Evolutionary conservation across 2,113 vertebrate genomes (phyloP).

Genomic region (Azemiops feae): DNA sequence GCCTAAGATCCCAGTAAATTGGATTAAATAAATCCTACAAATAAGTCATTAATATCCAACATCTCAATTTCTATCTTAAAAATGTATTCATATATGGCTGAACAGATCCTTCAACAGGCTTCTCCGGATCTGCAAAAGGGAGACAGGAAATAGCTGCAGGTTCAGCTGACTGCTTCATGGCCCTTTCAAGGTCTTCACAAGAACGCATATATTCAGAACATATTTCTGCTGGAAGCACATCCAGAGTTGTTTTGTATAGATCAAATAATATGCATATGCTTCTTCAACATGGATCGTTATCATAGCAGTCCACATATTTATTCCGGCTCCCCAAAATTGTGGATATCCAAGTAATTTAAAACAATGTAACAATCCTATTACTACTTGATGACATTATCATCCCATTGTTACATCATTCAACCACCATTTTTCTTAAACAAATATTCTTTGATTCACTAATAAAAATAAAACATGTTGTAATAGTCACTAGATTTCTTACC

Average conservation of each 20-base stretch:
- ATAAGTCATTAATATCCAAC: not conserved
- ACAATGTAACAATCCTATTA: not conserved
- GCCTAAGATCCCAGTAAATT: not conserved
- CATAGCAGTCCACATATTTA: not conserved
- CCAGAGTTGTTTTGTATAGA: not conserved
- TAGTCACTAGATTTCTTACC: constrained; percentile 72
- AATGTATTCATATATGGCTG: not conserved
- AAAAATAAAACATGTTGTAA: not conserved
- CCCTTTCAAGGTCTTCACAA: not conserved
- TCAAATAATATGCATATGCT: no score
- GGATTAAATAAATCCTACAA: not conserved
- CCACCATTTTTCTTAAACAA: not conserved
- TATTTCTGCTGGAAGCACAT: not conserved
- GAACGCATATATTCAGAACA: not conserved
- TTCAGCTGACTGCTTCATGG: not conserved
- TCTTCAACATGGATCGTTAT: not conserved
- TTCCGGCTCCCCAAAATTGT: not conserved
- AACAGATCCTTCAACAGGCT: not conserved
- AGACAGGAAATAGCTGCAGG: not conserved
- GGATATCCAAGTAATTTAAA: not conserved
- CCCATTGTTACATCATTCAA: not conserved
- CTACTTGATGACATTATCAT: not conserved
- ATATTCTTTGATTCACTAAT: not conserved
- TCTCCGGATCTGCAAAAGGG: not conserved
- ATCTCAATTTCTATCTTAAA: not conserved